Base-by-base conservation (phyloP, 2,888 invertebrate genomes). In the Brachyopa scutellaris region DNA sequence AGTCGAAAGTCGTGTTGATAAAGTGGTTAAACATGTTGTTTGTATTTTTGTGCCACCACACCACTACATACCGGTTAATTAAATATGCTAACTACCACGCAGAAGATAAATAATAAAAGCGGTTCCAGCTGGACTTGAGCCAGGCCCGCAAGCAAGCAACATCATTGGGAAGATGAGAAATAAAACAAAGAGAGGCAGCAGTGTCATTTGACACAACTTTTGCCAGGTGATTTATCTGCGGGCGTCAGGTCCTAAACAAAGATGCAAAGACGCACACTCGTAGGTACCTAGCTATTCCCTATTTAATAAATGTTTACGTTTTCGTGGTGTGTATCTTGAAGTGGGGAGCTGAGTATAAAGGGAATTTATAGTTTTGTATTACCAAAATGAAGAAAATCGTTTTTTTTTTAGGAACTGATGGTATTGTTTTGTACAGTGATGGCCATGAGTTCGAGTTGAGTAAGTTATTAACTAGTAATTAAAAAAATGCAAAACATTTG, bases 11-110 rank as follows among this genome's bases (percentile, higher is more conserved):
- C 62, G 62, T 66, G 66, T 72, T 61, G 70, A 77, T 82, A 70
- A 82, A 76, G 76, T 77, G 77, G 82, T 77, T 77, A 61, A 72
- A 72, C 82, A 77, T 82, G 82, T 82, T 82, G 77, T 72, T 72
- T 53, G 70, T 66, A 49, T 74, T 70, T 74, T 79, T 79, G 51
- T 80, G 69, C 74, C 74, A 74, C 70, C 73, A 66, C 74, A 74
- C 70, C 73, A 66, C 23, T 47, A 53, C 47, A 47, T 55, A 80
- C 69, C 74, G 62, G 74, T 74, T 69, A 42, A 33, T 74, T 69
- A 42, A 33, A 61, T 74, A 74, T 67, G 72, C 42, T 64, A 78
- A 70, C 47, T 36, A 61, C 31, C 61, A 40, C 53, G 33, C n/a
- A 15, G 17, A 42, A 36, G 15, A 61, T 53, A 21, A 19, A 42